Evolutionary conservation across 2,797 vertebrate genomes (phyloP).

Genomic region (Muraenolepis orangiensis): DNA sequence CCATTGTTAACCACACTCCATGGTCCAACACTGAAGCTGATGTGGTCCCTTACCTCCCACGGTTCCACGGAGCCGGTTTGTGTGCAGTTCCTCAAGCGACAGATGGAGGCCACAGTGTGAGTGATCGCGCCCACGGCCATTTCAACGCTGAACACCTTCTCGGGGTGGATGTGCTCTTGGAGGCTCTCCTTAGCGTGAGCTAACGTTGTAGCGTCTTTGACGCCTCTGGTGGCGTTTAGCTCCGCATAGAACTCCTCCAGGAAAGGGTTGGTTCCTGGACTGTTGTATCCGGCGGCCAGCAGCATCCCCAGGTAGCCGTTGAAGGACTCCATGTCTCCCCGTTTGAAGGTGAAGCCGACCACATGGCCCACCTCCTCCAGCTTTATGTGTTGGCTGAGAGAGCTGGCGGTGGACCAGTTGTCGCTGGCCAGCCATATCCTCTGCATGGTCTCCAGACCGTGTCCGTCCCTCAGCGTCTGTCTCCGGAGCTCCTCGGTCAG

Average conservation of each 20-base stretch:
- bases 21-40: not conserved
- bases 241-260: conserved; percentile 50
- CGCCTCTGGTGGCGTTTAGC: not conserved
- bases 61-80: conserved; percentile 68
- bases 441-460: conserved; percentile 56
- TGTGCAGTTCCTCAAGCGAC: conserved; percentile 70
- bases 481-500: conserved; percentile 71
- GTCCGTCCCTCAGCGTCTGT: conserved; percentile 53
- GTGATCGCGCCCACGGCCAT: conserved; percentile 80
- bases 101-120: conserved; percentile 74
- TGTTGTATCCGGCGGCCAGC: conserved; percentile 20
- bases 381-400: conserved; percentile 56
- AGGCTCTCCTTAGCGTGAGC: conserved; percentile 24
- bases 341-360: conserved; percentile 84
- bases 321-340: conserved; percentile 71
- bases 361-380: conserved; percentile 76
- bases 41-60: conserved; percentile 80
- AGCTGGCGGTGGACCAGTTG: conserved; percentile 77
- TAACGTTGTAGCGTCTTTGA: not conserved
- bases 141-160: conserved; percentile 72
- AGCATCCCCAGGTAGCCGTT: conserved; percentile 72
- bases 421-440: conserved; percentile 88
- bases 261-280: conserved; percentile 65
- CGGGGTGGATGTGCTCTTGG: conserved; percentile 45
- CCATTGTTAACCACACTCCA: too few relatives aligned